phyloP scores from a whole-genome alignment of 2,113 vertebrate species.

The Gallinago media region DNA sequence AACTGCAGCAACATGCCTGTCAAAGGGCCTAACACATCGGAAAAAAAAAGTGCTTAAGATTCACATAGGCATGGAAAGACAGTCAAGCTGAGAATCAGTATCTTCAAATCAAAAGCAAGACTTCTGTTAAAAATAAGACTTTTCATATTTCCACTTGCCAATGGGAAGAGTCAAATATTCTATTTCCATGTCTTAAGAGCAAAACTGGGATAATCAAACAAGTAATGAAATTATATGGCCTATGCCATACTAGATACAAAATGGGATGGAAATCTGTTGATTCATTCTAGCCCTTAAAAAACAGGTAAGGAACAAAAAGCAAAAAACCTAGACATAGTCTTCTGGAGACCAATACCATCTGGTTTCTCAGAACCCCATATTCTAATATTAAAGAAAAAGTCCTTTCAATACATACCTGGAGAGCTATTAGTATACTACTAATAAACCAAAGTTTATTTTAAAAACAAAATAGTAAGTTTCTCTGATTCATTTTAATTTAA shows the following conservation, averaged over 20 bases:
- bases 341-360: not conserved
- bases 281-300: not conserved
- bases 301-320: fast-evolving
- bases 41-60: not conserved
- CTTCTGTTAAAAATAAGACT: not conserved
- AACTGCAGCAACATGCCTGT: not conserved
- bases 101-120: not conserved
- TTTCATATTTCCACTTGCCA: not conserved
- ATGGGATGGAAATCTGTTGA: not conserved
- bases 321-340: not conserved
- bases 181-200: not conserved
- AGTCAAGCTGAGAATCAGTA: not conserved
- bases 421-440: not conserved
- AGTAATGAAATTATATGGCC: not conserved
- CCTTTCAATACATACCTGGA: not conserved
- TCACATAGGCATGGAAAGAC: not conserved
- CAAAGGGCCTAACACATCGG: not conserved
- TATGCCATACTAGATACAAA: not conserved
- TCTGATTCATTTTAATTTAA: not conserved
- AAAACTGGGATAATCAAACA: not conserved
- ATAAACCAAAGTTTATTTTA: not conserved
- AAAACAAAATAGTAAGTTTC: not conserved
- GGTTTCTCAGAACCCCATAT: not conserved
- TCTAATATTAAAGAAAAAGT: not conserved
- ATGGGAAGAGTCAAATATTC: not conserved